phyloP scores from a whole-genome alignment of 2,113 vertebrate species.

The Sakesphorus luctuosus region DNA sequence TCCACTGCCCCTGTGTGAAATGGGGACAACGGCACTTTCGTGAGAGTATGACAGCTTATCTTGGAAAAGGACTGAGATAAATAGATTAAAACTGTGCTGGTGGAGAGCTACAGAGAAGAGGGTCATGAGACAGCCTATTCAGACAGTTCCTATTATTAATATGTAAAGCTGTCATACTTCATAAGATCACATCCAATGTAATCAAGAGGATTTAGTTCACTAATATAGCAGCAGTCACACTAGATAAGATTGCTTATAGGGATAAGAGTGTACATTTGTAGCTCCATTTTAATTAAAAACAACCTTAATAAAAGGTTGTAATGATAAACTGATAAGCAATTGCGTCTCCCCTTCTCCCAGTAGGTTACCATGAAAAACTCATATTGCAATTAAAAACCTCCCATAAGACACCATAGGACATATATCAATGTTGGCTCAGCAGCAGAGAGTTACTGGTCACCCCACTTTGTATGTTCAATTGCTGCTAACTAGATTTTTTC shows the following conservation, averaged over 20 bases:
- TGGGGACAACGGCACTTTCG: neutral
- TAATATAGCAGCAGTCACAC: conserved; percentile 70
- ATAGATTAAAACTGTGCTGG: conserved; percentile 43
- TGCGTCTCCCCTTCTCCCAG: conserved; percentile 43
- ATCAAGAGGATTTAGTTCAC: conserved; percentile 73
- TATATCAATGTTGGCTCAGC: conserved; percentile 43
- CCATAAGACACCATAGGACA: conserved; percentile 47
- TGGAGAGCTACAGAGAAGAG: conserved; percentile 51
- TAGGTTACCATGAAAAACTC: conserved; percentile 52
- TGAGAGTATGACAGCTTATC: neutral
- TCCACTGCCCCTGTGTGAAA: neutral
- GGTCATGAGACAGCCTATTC: conserved; percentile 59
- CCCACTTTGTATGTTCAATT: conserved; percentile 10
- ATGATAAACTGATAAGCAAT: conserved; percentile 72
- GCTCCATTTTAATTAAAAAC: conserved; percentile 73
- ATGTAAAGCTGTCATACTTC: conserved; percentile 73
- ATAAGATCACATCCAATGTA: conserved; percentile 72
- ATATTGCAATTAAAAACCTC: conserved; percentile 63
- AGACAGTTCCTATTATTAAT: conserved; percentile 66
- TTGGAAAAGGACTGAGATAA: conserved; percentile 28
- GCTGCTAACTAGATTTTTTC: conserved; percentile 46
- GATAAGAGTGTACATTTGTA: conserved; percentile 69
- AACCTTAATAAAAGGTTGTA: conserved; percentile 73
- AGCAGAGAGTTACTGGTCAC: conserved; percentile 21
- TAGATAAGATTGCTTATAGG: conserved; percentile 72